Conservation (phyloP, 2,888 invertebrate species). For the Eupithecia insigniata region DNA sequence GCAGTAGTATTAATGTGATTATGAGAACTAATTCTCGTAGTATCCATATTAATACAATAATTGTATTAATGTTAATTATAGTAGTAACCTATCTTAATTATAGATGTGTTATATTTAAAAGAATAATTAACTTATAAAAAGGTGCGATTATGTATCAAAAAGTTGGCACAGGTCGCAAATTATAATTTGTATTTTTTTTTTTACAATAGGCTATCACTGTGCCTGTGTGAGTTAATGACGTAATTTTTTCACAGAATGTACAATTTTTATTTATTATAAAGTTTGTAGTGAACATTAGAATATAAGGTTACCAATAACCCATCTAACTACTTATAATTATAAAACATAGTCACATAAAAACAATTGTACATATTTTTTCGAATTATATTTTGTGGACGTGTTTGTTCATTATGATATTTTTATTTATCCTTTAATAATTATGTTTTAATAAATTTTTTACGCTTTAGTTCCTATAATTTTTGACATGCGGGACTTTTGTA, state of each 20-base stretch:
- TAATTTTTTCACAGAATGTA: constrained; percentile 35
- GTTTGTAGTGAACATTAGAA: constrained; percentile 36
- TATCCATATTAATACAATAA: constrained; percentile 24
- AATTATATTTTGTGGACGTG: constrained; percentile 81
- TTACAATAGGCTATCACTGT: neutral
- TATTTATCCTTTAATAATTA: constrained; percentile 44
- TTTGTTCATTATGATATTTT: constrained; percentile 53
- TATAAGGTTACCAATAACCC: constrained; percentile 51
- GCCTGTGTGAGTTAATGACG: neutral
- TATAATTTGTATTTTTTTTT: constrained; percentile 6
- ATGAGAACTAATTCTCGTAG: constrained; percentile 24
- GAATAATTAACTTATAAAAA: constrained; percentile 22
- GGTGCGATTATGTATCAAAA: constrained; percentile 27
- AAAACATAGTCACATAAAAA: constrained; percentile 44
- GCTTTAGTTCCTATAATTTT: constrained; percentile 25
- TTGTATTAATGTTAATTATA: constrained; percentile 18
- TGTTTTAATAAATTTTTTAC: constrained; percentile 16
- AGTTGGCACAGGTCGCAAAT: constrained; percentile 25
- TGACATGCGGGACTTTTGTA: constrained; percentile 27
- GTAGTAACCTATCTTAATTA: constrained; percentile 11
- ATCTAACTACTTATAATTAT: constrained; percentile 30
- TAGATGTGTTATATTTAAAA: constrained; percentile 16
- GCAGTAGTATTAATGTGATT: constrained; percentile 34
- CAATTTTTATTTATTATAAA: constrained; percentile 45
- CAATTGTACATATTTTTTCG: constrained; percentile 77